Percentiles rank a stretch among this genome's conserved stretches.
Conservation (phyloP, 2,113 vertebrate genomes). For the Electrona antarctica region DNA sequence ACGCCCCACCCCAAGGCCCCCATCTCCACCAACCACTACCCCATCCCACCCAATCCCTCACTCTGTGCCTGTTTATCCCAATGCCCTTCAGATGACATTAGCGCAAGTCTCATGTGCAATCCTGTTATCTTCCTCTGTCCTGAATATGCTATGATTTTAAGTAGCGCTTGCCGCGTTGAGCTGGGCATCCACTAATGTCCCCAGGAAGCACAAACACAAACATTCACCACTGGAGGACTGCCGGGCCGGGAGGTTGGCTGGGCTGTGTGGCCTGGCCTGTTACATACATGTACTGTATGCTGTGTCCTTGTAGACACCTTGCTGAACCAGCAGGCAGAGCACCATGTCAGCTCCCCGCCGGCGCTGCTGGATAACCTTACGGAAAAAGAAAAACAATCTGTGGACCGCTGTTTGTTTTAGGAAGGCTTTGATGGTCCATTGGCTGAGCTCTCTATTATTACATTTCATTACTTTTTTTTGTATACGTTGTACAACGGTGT, state of each 20-base stretch:
- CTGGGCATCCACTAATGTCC: constrained; percentile 64
- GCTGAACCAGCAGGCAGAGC: constrained; percentile 68
- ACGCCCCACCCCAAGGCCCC: background rate
- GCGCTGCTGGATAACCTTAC: constrained; percentile 74
- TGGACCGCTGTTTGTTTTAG: constrained; percentile 84
- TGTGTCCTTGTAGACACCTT: constrained; percentile 57
- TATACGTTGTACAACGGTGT: no score
- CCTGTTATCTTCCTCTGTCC: constrained; percentile 72
- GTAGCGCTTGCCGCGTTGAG: constrained; percentile 65
- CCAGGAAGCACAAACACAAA: constrained; percentile 68
- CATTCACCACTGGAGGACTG: constrained; percentile 76
- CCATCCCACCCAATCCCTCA: constrained; percentile 32
- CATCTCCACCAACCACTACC: constrained; percentile 1
- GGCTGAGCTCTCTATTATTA: constrained; percentile 79
- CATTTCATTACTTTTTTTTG: constrained; percentile 11
- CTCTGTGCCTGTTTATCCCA: constrained; percentile 75
- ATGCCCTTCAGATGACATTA: constrained; percentile 79
- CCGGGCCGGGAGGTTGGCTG: constrained; percentile 38
- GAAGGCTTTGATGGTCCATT: constrained; percentile 81
- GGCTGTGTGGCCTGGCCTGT: constrained; percentile 51
- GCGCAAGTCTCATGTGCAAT: constrained; percentile 76
- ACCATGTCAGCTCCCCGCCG: constrained; percentile 65
- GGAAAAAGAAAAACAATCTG: constrained; percentile 70
- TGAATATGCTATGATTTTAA: constrained; percentile 76
- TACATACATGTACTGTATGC: constrained; percentile 37